phyloP scores from a whole-genome alignment of 2,888 invertebrate genomes.

The Melolontha melolontha region DNA sequence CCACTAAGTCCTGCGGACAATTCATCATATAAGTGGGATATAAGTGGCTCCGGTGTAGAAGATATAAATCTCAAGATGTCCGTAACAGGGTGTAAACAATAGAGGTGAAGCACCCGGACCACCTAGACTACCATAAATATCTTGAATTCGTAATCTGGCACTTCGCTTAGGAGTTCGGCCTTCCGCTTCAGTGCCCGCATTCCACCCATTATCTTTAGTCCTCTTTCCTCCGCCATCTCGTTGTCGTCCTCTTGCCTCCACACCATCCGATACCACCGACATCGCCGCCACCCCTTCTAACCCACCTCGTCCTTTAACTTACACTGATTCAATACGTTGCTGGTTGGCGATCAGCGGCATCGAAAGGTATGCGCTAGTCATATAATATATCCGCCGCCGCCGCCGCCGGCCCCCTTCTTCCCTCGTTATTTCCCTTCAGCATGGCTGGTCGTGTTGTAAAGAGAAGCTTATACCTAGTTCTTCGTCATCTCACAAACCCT shows the following conservation, averaged over 20 bases:
- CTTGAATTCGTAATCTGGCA: conserved; percentile 64
- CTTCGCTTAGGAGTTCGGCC: conserved; percentile 58
- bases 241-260: conserved; percentile 27
- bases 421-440: too few relatives aligned
- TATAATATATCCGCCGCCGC: conserved; percentile 28
- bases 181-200: conserved; percentile 62
- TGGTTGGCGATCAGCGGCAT: conserved; percentile 52
- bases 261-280: conserved; percentile 4
- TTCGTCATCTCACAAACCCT: conserved; percentile 23
- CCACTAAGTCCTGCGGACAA: conserved; percentile 44
- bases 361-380: conserved; percentile 53
- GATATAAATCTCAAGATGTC: conserved; percentile 64
- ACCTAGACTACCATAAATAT: conserved; percentile 65
- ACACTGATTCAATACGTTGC: conserved; percentile 54
- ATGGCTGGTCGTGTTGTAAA: too few relatives aligned
- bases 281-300: conserved; percentile 18
- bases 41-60: conserved; percentile 54
- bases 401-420: too few relatives aligned
- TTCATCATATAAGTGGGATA: conserved; percentile 57
- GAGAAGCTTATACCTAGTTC: conserved; percentile 21
- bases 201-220: conserved; percentile 59
- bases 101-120: conserved; percentile 64
- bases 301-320: conserved; percentile 46
- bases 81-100: conserved; percentile 66
- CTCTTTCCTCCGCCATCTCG: conserved; percentile 21